phyloP scores from a whole-genome alignment of 1,140 invertebrate genomes.

The Archivesica marissinica region DNA sequence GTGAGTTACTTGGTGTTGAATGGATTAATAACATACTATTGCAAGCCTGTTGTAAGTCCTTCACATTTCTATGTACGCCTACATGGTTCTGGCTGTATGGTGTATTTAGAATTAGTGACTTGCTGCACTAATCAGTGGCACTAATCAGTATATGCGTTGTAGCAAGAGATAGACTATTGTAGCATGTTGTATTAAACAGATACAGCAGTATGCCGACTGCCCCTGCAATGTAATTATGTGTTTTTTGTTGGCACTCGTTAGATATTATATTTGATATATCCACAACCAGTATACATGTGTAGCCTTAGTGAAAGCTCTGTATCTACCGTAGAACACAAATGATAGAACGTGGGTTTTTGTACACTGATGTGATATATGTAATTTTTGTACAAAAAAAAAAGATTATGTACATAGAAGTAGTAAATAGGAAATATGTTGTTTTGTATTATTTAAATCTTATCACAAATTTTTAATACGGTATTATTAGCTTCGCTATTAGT shows the following conservation, averaged over 20 bases:
- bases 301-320: neutral
- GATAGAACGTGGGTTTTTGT: neutral
- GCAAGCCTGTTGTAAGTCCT: too few relatives aligned
- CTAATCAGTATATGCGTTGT: too few relatives aligned
- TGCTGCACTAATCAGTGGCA: too few relatives aligned
- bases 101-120: too few relatives aligned
- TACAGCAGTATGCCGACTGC: neutral
- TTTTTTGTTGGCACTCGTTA: neutral
- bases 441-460: slow-evolving; percentile 29
- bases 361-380: neutral
- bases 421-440: slow-evolving; percentile 11
- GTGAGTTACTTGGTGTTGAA: too few relatives aligned
- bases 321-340: too few relatives aligned
- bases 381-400: neutral
- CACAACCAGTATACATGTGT: neutral
- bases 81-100: too few relatives aligned
- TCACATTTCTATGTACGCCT: too few relatives aligned
- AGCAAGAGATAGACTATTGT: too few relatives aligned
- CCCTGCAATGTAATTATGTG: neutral
- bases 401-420: neutral
- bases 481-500: neutral
- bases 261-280: neutral
- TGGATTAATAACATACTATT: too few relatives aligned
- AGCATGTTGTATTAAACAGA: too few relatives aligned
- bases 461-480: slow-evolving; percentile 9